Evolutionary conservation across 2,113 vertebrate genomes (phyloP).

Genomic region (Irena cyanogastra): DNA sequence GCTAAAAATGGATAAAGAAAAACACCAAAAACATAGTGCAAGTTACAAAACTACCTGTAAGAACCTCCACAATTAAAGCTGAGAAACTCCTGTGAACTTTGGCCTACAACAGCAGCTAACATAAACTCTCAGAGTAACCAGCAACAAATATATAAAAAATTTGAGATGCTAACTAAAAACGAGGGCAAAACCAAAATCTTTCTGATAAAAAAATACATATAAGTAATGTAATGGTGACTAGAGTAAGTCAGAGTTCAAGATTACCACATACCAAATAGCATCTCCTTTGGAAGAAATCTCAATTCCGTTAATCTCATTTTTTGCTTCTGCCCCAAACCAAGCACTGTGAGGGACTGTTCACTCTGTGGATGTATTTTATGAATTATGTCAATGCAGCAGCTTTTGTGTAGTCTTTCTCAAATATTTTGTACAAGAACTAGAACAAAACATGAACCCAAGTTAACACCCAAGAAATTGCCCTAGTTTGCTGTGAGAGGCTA

Average conservation of each 20-base stretch:
- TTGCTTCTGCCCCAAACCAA: background rate
- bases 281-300: background rate
- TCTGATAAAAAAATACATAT: background rate
- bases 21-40: background rate
- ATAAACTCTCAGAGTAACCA: background rate
- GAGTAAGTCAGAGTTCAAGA: background rate
- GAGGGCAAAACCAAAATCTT: background rate
- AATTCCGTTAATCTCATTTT: background rate
- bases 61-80: background rate
- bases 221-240: background rate
- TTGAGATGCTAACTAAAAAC: background rate
- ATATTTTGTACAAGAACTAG: background rate
- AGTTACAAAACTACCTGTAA: background rate
- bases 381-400: background rate
- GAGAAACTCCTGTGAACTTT: background rate
- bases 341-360: background rate
- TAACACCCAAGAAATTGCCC: background rate
- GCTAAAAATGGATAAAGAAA: background rate
- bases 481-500: background rate
- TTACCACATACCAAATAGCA: background rate
- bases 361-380: background rate
- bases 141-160: background rate
- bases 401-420: background rate
- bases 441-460: background rate
- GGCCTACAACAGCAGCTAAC: background rate